Evolutionary conservation across 2,888 invertebrate species (phyloP), one percentile per base, ranked within the genome.

Genomic region (Elegia similella): DNA sequence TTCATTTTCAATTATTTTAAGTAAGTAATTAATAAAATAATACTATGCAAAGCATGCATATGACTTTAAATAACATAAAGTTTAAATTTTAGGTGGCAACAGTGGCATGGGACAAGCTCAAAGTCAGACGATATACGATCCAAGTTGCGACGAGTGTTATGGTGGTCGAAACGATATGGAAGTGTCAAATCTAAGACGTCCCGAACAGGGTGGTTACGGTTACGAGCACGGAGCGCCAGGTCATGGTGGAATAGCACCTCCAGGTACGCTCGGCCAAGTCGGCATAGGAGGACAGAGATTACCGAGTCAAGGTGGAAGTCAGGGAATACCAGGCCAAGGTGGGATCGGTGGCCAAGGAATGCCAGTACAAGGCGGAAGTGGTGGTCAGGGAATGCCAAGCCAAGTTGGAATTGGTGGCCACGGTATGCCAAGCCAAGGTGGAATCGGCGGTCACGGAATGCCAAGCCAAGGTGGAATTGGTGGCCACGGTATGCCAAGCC

Each of bases 31-130:
- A n/a, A n/a, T n/a, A n/a, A n/a, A n/a, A n/a, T n/a, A n/a, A n/a
- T n/a, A n/a, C 23, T 23, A 23, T 23, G 5, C 5, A 5, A 23
- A 23, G 23, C 23, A 5, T 23, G 5, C 23, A 3, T 23, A 23
- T 23, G 23, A 23, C 23, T 23, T 0, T 12, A n/a, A 38, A 38
- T 38, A 38, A 38, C 15, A 16, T n/a, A 47, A 16, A 6, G 23
- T 54, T 50, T 12, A 48, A 55, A 63, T 86, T 87, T 66, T 68
- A 97, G 96, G 93, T 89, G 96, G 96, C 48, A 94, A 92, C 62
- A 95, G 94, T 74, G 97, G 97, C 57, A 96, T 97, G 95, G 97
- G 97, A 0, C 96, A 96, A 89, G 97, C 97, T 0, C 97, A 97
- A 84, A 96, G 96, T 83, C 97, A 97, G 84, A 95, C 96, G 52